Conservation (phyloP, 2,797 vertebrate genomes). For the Choloepus didactylus region DNA sequence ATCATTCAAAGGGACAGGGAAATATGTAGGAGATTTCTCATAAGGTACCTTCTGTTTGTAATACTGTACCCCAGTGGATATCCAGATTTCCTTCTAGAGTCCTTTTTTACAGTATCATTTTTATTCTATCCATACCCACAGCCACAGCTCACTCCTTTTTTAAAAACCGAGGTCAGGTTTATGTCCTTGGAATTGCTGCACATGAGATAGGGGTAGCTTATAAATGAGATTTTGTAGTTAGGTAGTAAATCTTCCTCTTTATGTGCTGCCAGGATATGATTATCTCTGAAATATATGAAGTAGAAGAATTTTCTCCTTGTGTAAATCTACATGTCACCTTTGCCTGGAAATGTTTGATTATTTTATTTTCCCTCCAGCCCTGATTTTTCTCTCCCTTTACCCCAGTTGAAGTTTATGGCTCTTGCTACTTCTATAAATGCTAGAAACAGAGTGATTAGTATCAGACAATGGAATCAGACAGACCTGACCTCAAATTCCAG, state of each 20-base stretch:
- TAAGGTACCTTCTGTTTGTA: background rate
- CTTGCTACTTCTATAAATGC: background rate
- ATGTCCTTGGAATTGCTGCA: slow-evolving; percentile 4
- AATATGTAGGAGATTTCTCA: background rate
- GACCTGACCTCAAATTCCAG: background rate
- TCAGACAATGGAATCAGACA: background rate
- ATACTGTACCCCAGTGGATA: background rate
- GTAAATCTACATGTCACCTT: slow-evolving; percentile 32
- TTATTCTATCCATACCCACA: background rate
- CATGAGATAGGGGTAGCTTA: background rate
- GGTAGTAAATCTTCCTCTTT: background rate
- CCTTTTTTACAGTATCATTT: slow-evolving; percentile 31
- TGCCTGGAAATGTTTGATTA: background rate
- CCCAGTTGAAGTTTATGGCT: slow-evolving; percentile 26
- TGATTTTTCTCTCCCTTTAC: background rate
- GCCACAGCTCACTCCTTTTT: background rate
- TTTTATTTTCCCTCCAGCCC: background rate
- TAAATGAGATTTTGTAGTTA: slow-evolving; percentile 14
- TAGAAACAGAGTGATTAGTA: background rate
- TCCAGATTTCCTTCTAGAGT: background rate
- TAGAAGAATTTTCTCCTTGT: slow-evolving; percentile 27
- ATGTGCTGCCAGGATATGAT: background rate
- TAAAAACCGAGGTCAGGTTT: slow-evolving; percentile 42
- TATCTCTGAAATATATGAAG: slow-evolving; percentile 28
- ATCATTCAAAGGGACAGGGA: background rate